These are phyloP conservation scores for Poecilus cupreus DNA, from an alignment of 2,888 invertebrate species.

Conservation along the genomic window DNA sequence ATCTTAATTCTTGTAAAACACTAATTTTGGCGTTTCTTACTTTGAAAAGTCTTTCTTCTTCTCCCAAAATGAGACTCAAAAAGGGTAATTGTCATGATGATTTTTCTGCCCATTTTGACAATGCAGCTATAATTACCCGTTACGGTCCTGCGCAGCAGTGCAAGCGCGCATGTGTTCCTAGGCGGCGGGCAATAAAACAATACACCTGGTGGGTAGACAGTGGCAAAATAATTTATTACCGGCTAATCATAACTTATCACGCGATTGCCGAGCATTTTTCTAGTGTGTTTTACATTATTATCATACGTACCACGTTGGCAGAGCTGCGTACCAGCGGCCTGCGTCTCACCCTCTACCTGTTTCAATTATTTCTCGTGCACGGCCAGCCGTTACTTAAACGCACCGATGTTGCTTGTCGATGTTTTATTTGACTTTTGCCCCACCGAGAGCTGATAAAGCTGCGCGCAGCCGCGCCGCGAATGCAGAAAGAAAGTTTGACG, in stretches of 20 bases:
- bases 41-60: too few species aligned
- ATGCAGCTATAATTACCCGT: neutral
- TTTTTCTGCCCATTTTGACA: neutral
- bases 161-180: neutral
- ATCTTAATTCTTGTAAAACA: too few species aligned
- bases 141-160: neutral
- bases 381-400: neutral
- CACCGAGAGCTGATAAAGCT: slow-evolving; percentile 5
- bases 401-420: too few species aligned
- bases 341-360: neutral
- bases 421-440: slow-evolving; percentile 51
- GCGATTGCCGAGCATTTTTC: slow-evolving; percentile 37
- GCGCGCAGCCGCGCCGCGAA: neutral
- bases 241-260: slow-evolving; percentile 54
- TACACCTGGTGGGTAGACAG: slow-evolving; percentile 56
- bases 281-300: neutral
- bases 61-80: too few species aligned
- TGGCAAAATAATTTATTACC: slow-evolving; percentile 55
- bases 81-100: too few species aligned
- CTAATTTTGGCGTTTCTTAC: too few species aligned
- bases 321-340: neutral
- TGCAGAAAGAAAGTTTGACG: neutral
- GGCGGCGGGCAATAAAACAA: slow-evolving; percentile 46
- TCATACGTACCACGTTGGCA: neutral
- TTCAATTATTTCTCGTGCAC: slow-evolving; percentile 44